A percentile compares a stretch with the other conserved stretches of the same genome.
phyloP scores from a whole-genome alignment of 2,888 invertebrate species.

The Drosophila kokeensis region DNA sequence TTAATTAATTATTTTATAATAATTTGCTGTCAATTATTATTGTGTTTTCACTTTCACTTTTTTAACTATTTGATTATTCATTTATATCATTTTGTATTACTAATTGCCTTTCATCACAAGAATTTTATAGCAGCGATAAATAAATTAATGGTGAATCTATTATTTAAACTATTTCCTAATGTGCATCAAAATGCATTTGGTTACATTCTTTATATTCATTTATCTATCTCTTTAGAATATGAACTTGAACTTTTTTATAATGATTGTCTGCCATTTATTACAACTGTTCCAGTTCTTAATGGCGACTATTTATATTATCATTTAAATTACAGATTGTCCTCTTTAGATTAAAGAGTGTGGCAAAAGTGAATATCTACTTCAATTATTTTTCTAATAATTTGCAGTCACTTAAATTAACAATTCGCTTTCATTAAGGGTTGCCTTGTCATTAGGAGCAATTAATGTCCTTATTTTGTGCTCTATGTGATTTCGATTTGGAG shows the following conservation, averaged over 20 bases:
- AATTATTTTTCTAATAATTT: not conserved
- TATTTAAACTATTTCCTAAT: not conserved
- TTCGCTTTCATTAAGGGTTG: not conserved
- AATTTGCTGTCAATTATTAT: not conserved
- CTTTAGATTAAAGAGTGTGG: not conserved
- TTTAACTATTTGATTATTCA: not conserved
- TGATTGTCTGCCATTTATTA: not conserved
- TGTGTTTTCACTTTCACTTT: too few relatives aligned
- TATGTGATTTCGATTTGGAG: conserved; percentile 10
- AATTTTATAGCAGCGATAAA: not conserved
- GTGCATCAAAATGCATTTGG: not conserved
- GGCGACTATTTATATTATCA: not conserved
- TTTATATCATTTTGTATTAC: too few relatives aligned
- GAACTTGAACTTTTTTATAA: not conserved
- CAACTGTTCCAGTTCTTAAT: not conserved
- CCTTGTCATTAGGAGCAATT: conserved; percentile 35
- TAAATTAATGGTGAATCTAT: not conserved
- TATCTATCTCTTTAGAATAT: not conserved
- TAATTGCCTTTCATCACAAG: too few relatives aligned
- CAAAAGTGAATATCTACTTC: not conserved
- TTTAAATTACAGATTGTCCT: not conserved
- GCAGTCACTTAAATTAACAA: not conserved
- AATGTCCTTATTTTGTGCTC: conserved; percentile 7
- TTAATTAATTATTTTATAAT: too few relatives aligned
- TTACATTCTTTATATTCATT: not conserved